Percentiles rank a stretch among this genome's conserved stretches.
phyloP scores from a whole-genome alignment of 53 echinoderm and acorn worm species.

The Stichopus horrens region DNA sequence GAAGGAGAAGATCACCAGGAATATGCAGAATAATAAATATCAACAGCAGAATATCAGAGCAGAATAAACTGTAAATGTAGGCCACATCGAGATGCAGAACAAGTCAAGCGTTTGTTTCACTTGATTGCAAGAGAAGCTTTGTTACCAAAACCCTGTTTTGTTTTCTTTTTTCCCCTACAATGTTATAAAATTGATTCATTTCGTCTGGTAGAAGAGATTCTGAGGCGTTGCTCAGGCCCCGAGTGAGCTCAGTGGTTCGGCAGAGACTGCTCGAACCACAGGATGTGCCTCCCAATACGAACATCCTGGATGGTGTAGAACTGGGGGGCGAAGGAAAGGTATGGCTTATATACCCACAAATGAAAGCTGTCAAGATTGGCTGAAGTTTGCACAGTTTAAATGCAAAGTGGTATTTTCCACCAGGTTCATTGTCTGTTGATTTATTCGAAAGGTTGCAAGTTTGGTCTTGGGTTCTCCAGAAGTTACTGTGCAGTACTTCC shows the following conservation, averaged over 20 bases:
- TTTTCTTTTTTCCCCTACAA: not conserved
- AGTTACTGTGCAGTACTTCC: no score
- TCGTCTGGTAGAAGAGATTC: slow-evolving; percentile 58
- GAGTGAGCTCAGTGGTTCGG: slow-evolving; percentile 74
- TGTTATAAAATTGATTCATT: not conserved
- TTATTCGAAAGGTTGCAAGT: no score
- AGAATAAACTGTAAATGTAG: no score
- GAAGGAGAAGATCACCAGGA: no score
- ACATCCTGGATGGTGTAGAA: slow-evolving; percentile 67
- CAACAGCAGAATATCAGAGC: no score
- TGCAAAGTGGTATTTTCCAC: no score
- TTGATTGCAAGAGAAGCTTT: no score
- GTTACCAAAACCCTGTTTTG: not conserved
- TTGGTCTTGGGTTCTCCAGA: no score
- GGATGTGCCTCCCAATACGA: slow-evolving; percentile 49
- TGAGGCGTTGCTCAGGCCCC: slow-evolving; percentile 47
- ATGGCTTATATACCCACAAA: slow-evolving; percentile 5
- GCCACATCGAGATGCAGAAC: no score
- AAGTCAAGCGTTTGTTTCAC: not conserved
- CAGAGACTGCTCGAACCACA: slow-evolving; percentile 52
- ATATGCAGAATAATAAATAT: no score
- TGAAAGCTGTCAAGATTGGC: not conserved
- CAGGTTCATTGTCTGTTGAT: no score
- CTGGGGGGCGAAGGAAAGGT: slow-evolving; percentile 80
- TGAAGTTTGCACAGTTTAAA: not conserved